Evolutionary conservation across 2,113 vertebrate species (phyloP).

Genomic region (Equus quagga): DNA sequence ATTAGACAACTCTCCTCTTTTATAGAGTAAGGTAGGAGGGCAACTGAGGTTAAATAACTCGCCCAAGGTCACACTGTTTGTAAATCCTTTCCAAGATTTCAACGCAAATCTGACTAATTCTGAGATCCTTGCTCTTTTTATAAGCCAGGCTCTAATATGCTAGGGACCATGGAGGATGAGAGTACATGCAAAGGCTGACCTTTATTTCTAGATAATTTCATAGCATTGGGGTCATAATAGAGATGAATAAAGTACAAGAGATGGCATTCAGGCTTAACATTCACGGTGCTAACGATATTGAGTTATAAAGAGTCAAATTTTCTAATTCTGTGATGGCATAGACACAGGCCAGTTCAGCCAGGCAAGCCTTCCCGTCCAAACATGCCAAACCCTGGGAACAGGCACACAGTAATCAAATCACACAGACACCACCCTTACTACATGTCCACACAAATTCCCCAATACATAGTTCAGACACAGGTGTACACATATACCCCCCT

Average conservation of each 20-base stretch:
- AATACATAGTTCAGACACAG: neutral
- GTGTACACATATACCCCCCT: no score
- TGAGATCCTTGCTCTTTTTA: neutral
- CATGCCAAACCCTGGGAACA: neutral
- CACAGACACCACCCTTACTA: neutral
- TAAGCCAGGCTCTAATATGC: neutral
- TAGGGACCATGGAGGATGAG: neutral
- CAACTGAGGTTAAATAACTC: neutral
- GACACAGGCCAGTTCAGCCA: neutral
- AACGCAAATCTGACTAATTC: neutral
- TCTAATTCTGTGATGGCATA: neutral
- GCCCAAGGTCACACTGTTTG: neutral
- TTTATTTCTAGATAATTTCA: slow-evolving; percentile 35
- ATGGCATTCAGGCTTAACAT: neutral
- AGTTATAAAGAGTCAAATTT: neutral
- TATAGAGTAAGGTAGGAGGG: neutral
- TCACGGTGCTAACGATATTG: neutral
- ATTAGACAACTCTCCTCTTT: neutral
- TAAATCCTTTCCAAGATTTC: neutral
- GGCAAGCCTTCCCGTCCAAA: neutral
- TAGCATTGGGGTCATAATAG: neutral
- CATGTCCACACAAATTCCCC: neutral
- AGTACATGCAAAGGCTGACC: neutral
- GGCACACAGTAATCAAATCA: neutral
- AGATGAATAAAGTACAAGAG: neutral